Percentiles rank a stretch among this genome's conserved stretches.
phyloP scores from a whole-genome alignment of 2,888 invertebrate genomes.

The Notocelia uddmanniana region DNA sequence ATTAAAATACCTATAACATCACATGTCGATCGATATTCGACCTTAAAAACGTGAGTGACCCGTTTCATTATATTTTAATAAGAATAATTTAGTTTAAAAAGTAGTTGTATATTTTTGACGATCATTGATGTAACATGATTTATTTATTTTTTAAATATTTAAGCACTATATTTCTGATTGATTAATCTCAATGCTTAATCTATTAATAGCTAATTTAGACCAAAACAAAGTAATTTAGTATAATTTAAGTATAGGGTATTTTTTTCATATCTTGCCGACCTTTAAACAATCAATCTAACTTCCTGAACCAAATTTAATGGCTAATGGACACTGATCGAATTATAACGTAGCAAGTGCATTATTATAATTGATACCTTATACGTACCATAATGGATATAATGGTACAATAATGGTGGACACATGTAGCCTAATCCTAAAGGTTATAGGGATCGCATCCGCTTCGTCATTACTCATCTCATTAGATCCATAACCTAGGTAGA shows the following conservation, averaged over 20 bases:
- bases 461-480: constrained; percentile 59
- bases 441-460: constrained; percentile 59
- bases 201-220: neutral
- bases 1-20: too few relatives aligned
- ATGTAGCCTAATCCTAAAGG: constrained; percentile 50
- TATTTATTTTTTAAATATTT: too few relatives aligned
- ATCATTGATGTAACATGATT: too few relatives aligned
- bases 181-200: neutral
- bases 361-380: constrained; percentile 53
- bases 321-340: constrained; percentile 55
- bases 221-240: neutral
- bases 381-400: constrained; percentile 37
- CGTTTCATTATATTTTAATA: too few relatives aligned
- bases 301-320: constrained; percentile 34
- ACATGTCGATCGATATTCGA: too few relatives aligned
- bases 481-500: constrained; percentile 56
- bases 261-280: neutral
- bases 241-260: constrained; percentile 3
- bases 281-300: constrained; percentile 7
- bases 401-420: constrained; percentile 32
- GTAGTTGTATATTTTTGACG: too few relatives aligned
- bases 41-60: too few relatives aligned
- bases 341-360: constrained; percentile 54
- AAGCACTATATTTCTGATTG: neutral
- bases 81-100: too few relatives aligned